Evolutionary conservation across 2,888 invertebrate genomes (phyloP).

Genomic region (Lasioglossum vierecki): DNA sequence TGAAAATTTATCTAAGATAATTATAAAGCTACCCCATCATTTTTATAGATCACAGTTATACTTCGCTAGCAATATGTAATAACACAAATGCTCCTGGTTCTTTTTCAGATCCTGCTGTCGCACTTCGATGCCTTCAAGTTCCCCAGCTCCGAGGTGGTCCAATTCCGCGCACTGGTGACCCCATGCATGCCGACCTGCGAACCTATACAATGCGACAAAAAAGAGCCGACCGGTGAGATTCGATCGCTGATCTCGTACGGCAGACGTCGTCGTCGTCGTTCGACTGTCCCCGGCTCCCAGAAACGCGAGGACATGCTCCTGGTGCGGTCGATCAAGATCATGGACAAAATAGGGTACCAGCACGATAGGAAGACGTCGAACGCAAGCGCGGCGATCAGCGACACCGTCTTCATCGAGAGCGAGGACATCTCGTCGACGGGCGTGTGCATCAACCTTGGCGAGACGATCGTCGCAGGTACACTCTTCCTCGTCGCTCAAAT

Average conservation of each 20-base stretch:
- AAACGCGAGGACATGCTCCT: constrained; percentile 92
- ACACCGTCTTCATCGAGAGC: constrained; percentile 90
- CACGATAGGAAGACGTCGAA: constrained; percentile 84
- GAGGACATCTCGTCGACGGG: constrained; percentile 84
- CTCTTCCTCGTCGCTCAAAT: constrained; percentile 94
- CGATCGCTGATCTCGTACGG: constrained; percentile 94
- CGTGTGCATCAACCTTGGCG: constrained; percentile 91
- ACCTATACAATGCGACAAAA: constrained; percentile 94
- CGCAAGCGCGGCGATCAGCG: constrained; percentile 85
- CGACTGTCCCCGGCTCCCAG: constrained; percentile 84
- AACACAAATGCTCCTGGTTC: background rate
- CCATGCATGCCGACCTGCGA: constrained; percentile 97
- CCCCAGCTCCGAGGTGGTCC: constrained; percentile 97
- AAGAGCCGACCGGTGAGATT: constrained; percentile 92
- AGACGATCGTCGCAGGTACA: constrained; percentile 93
- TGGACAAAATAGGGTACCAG: constrained; percentile 95
- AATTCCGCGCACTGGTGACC: constrained; percentile 97
- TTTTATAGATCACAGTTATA: too few relatives aligned
- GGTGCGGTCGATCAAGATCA: constrained; percentile 96
- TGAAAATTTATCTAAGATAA: too few relatives aligned
- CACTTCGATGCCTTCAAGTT: constrained; percentile 98
- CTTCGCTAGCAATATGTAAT: too few relatives aligned
- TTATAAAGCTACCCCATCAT: too few relatives aligned
- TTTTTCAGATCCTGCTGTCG: constrained; percentile 90
- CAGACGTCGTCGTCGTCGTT: constrained; percentile 89